Conservation (phyloP, 2,113 vertebrate genomes). For the Rhineura floridana region DNA sequence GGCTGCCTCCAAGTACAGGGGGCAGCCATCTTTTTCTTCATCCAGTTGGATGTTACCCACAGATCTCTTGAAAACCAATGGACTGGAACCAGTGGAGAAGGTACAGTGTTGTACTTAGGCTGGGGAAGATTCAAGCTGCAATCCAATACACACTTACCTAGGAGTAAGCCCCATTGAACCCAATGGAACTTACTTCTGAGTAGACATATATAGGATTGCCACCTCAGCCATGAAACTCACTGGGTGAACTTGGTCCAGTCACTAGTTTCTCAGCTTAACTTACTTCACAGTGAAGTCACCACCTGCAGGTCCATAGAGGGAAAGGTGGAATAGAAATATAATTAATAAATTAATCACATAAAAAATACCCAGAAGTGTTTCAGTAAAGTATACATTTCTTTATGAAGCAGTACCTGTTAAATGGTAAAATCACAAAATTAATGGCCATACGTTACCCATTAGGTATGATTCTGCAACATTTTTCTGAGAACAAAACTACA, state of each 20-base stretch:
- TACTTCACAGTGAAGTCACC: background rate
- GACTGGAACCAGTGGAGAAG: background rate
- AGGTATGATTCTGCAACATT: background rate
- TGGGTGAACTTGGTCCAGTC: background rate
- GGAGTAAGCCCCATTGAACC: no score
- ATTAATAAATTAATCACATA: background rate
- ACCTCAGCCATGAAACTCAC: background rate
- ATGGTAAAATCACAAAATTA: constrained; percentile 24
- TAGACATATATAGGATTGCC: no score
- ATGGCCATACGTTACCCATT: background rate
- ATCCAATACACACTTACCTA: no score
- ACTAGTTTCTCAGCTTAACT: background rate
- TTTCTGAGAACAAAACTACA: background rate
- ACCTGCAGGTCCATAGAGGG: background rate
- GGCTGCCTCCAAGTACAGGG: no score
- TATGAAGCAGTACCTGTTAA: background rate
- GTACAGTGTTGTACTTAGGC: background rate
- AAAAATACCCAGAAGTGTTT: constrained; percentile 5
- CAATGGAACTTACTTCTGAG: no score
- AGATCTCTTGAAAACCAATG: background rate
- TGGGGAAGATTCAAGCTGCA: background rate
- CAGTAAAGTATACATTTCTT: background rate
- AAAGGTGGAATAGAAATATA: background rate
- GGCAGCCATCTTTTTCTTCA: no score
- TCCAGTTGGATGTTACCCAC: no score